Percentiles rank a stretch among this genome's conserved stretches.
Evolutionary conservation across 2,797 vertebrate species (phyloP).

Genomic region (Falco biarmicus): DNA sequence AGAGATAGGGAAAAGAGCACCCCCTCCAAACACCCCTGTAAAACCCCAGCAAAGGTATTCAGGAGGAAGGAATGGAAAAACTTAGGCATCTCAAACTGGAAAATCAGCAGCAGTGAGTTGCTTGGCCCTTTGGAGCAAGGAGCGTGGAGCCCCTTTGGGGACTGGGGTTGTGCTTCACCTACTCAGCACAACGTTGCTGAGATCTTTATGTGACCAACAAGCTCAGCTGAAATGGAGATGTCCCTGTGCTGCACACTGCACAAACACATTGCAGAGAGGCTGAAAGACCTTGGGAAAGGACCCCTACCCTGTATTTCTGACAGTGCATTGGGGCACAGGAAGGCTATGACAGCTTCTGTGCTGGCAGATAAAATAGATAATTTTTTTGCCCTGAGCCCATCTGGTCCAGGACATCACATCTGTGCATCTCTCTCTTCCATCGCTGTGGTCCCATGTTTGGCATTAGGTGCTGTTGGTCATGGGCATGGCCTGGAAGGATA

Average conservation of each 20-base stretch:
- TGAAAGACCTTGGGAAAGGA: not conserved
- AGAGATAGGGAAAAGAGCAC: not conserved
- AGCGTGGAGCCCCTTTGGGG: not conserved
- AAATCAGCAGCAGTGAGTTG: not conserved
- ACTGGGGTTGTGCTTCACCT: accelerated
- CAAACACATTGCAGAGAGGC: not conserved
- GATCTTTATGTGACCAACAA: not conserved
- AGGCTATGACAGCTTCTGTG: not conserved
- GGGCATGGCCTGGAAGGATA: no score
- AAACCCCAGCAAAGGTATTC: not conserved
- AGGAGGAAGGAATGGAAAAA: not conserved
- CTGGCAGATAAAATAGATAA: not conserved
- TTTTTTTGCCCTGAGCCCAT: not conserved
- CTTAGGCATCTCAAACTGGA: not conserved
- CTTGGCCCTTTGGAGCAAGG: not conserved
- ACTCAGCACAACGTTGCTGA: not conserved
- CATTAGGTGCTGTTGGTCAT: not conserved
- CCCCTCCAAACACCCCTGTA: not conserved
- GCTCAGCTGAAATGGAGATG: not conserved
- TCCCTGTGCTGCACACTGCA: not conserved
- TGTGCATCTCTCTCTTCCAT: accelerated
- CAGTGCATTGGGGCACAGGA: not conserved
- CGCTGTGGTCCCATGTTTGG: not conserved
- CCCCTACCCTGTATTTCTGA: not conserved
- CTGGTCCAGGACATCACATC: not conserved